These are phyloP conservation scores for Chalcis sispes DNA, from an alignment of 2,888 invertebrate species.

Conservation along the genomic window DNA sequence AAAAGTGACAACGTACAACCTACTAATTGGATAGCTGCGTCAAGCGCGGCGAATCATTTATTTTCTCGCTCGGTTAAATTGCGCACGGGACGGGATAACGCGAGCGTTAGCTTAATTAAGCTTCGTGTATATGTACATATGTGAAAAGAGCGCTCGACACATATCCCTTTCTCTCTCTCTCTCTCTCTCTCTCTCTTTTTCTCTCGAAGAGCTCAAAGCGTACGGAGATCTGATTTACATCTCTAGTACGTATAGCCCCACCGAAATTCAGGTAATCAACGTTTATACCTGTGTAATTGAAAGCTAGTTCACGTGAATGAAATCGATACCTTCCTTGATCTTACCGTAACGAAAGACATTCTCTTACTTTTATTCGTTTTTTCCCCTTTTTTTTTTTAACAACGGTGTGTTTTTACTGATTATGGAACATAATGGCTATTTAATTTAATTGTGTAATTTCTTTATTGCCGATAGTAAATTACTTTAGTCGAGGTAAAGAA, in stretches of 20 bases:
- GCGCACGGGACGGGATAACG: constrained; percentile 23
- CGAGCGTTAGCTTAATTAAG: constrained; percentile 46
- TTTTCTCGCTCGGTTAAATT: constrained; percentile 45
- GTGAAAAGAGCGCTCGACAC: constrained; percentile 11
- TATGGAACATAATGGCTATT: constrained; percentile 5
- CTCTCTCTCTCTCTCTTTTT: no score
- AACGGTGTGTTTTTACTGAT: no score
- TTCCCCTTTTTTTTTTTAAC: no score
- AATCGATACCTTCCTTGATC: not conserved
- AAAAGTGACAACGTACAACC: constrained; percentile 55
- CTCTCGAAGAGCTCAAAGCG: no score
- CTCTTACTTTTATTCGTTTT: not conserved
- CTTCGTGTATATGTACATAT: constrained; percentile 8
- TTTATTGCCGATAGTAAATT: no score
- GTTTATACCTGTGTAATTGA: no score
- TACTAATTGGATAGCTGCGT: constrained; percentile 58
- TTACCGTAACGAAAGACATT: not conserved
- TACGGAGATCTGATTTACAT: constrained; percentile 44
- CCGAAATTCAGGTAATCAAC: constrained; percentile 39
- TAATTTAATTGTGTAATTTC: constrained; percentile 36
- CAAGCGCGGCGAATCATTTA: constrained; percentile 53
- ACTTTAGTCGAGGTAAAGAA: no score
- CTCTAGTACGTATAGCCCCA: not conserved
- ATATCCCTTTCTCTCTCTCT: no score
- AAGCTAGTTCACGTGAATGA: no score